Evolutionary conservation across 2,797 vertebrate genomes (phyloP).

Genomic region (Falco columbarius): DNA sequence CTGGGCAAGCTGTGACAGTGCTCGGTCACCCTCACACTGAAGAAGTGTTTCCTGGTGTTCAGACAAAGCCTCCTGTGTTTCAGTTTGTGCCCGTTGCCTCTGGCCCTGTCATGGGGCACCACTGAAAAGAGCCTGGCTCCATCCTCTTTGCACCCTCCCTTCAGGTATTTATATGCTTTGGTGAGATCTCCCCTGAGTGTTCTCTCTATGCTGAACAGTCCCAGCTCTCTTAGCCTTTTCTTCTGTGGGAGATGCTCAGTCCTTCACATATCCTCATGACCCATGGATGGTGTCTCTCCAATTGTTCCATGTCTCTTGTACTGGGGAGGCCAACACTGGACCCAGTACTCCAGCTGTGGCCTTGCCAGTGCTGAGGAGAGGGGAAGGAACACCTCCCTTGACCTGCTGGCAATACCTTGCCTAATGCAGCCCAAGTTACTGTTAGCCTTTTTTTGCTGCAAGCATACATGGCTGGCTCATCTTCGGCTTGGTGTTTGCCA

Average conservation of each 20-base stretch:
- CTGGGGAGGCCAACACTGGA: not conserved
- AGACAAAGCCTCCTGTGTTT: too few relatives aligned
- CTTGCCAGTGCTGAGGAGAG: not conserved
- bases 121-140: too few relatives aligned
- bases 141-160: too few relatives aligned
- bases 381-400: not conserved
- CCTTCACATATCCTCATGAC: not conserved
- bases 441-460: fast-evolving
- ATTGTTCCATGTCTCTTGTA: not conserved
- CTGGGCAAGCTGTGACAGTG: too few relatives aligned
- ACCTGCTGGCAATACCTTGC: not conserved
- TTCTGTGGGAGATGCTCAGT: not conserved
- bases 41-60: too few relatives aligned
- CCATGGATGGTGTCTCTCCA: not conserved
- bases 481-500: not conserved
- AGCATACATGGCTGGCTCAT: not conserved
- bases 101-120: too few relatives aligned
- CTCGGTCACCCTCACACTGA: too few relatives aligned
- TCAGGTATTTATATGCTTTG: too few relatives aligned
- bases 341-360: not conserved
- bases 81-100: too few relatives aligned
- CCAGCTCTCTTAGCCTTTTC: not conserved
- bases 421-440: not conserved
- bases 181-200: too few relatives aligned
- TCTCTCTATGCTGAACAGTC: too few relatives aligned